Base-by-base conservation (phyloP, 2,888 invertebrate species). In the Ichneumoninae sp. region DNA sequence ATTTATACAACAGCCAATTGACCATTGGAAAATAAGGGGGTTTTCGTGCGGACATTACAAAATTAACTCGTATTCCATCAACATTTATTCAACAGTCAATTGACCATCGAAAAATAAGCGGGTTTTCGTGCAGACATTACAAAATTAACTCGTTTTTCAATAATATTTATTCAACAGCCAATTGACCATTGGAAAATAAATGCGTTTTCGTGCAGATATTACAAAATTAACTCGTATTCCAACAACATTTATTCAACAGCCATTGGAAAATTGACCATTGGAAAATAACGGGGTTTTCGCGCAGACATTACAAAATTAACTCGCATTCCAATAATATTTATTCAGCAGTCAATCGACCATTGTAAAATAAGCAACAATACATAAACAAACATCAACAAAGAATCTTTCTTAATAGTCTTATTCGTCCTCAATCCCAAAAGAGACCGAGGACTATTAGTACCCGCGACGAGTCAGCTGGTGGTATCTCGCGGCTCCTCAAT, bases 401-500 rank as follows among this genome's bases (percentile, higher is more conserved):
- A 71, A 69, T 72, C 54, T 19, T 19, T 71, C 65, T 52, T 8
- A 84, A 50, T 54, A 68, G 47, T 84, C 19, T 82, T 30, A 71
- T 80, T 52, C 33, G 33, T 77, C 44, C 10, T 2, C 16, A 40
- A 26, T 47, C 62, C 26, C 79, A 54, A 8, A 33, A 70, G 26
- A 80, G 71, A 65, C 7, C 22, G 16, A 22, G 74, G 19, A 16
- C 26, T 40, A 8, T 3, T 16, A 33, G 57, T 10, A 30, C 30
- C 19, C 70, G 71, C 57, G 50, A 71, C 57, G 70, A 72, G 86
- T 82, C 84, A 86, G 86, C 87, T 87, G 86, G 85, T 88, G 87
- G 86, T 87, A 88, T 85, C 86, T 66, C 36, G 3, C 7, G 7
- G 75, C 62, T 26, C 19, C 88, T 82, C 86, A 91, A 85, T 94